phyloP scores from a whole-genome alignment of 2,113 vertebrate genomes.

The Daboia siamensis region DNA sequence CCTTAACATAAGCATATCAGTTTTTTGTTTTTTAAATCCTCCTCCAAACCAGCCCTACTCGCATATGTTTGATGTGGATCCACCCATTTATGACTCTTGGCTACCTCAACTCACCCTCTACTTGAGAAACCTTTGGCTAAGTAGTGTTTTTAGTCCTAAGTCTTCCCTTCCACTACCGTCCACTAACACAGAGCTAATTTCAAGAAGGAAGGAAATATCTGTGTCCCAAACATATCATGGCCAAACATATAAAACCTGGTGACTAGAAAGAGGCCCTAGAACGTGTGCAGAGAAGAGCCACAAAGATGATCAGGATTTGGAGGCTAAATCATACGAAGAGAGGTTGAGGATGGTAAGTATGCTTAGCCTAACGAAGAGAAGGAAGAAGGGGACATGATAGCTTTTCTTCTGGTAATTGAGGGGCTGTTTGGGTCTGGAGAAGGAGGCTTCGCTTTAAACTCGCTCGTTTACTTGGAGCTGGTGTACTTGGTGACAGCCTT shows the following conservation, averaged over 20 bases:
- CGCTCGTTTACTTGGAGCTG: slow-evolving; percentile 11
- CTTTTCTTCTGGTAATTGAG: no score
- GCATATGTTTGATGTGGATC: neutral
- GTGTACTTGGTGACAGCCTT: slow-evolving; percentile 24
- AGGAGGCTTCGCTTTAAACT: no score
- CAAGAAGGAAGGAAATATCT: neutral
- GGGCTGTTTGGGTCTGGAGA: neutral
- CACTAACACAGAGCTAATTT: neutral
- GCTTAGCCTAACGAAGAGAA: neutral
- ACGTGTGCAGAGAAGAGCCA: no score
- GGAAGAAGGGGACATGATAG: no score
- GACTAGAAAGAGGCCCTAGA: no score
- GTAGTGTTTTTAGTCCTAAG: neutral
- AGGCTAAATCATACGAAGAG: no score
- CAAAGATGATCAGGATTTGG: no score
- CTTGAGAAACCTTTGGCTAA: neutral
- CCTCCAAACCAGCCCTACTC: neutral
- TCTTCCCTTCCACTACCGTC: neutral
- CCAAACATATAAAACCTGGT: neutral
- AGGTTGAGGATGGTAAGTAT: neutral
- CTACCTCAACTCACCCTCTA: neutral
- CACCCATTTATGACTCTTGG: no score
- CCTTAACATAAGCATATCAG: neutral
- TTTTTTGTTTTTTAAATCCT: neutral
- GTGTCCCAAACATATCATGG: neutral